A percentile compares a stretch with the other conserved stretches of the same genome.
These are phyloP conservation scores for Gortyna flavago DNA, from an alignment of 2,888 invertebrate species.

Conservation along the genomic window DNA sequence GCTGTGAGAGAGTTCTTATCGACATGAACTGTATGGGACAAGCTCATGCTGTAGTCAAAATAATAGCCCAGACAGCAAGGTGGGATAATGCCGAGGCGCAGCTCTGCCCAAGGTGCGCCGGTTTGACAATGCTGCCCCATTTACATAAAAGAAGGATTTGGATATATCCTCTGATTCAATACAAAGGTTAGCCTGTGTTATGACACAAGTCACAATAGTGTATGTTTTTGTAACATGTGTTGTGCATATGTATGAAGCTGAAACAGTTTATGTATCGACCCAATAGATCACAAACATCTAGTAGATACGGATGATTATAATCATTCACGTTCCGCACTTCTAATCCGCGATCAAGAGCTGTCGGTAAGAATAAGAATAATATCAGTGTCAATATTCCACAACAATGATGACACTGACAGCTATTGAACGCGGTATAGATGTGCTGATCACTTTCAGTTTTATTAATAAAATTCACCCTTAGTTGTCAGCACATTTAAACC, in stretches of 20 bases:
- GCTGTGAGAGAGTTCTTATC: no score
- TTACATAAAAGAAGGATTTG: background rate
- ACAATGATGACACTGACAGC: no score
- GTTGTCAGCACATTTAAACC: no score
- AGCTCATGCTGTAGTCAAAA: background rate
- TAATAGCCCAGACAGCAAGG: background rate
- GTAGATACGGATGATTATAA: background rate
- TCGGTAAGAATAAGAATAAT: no score
- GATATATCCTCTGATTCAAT: background rate
- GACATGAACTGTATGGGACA: no score
- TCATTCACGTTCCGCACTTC: no score
- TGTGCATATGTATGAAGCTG: slow-evolving; percentile 13
- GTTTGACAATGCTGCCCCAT: background rate
- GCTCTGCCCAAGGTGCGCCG: background rate
- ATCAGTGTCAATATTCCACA: no score
- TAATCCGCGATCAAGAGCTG: no score
- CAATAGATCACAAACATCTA: background rate
- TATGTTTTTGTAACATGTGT: slow-evolving; percentile 2
- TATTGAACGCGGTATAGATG: no score
- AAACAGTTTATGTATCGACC: background rate
- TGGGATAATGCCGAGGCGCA: background rate
- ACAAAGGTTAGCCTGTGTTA: background rate
- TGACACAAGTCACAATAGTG: background rate
- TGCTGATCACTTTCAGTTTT: no score
- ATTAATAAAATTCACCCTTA: no score